Conservation (phyloP, 2,113 vertebrate species). For the Aspiorhynchus laticeps region DNA sequence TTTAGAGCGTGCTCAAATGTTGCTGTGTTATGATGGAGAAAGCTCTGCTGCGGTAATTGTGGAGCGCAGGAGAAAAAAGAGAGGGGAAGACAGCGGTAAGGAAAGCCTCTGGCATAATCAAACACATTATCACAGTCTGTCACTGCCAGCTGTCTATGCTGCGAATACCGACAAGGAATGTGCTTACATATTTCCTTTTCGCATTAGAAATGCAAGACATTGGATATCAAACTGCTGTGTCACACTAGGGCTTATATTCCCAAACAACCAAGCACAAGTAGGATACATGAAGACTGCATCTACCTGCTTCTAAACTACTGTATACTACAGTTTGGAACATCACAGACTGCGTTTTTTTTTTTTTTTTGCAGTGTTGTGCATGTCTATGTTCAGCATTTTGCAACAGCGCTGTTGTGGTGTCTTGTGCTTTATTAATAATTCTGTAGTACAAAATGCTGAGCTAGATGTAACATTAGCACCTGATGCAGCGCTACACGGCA, state of each 20-base stretch:
- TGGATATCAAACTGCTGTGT: neutral
- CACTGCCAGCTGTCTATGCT: conserved; percentile 47
- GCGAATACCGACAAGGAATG: conserved; percentile 35
- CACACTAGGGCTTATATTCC: conserved; percentile 13
- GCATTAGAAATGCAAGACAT: conserved; percentile 2
- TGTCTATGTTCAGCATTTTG: conserved; percentile 20
- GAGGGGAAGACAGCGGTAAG: neutral
- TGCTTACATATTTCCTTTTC: conserved; percentile 38
- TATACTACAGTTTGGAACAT: neutral
- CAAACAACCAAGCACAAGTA: neutral
- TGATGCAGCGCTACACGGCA: conserved; percentile 25
- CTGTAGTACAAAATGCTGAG: conserved; percentile 43
- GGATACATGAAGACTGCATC: no score
- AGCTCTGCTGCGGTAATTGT: conserved; percentile 14
- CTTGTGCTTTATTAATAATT: conserved; percentile 36
- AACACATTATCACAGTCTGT: conserved; percentile 52
- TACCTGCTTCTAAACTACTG: neutral
- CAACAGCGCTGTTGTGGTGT: conserved; percentile 13
- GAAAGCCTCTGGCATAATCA: conserved; percentile 45
- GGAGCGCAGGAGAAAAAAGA: neutral
- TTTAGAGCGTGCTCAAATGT: conserved; percentile 29
- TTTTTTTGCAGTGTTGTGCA: conserved; percentile 3
- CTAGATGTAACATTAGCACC: conserved; percentile 31
- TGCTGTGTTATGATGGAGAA: conserved; percentile 40
- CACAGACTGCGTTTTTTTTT: neutral